Evolutionary conservation across 2,888 invertebrate genomes (phyloP), one percentile per base, ranked within the genome.

Genomic region (Agrotis puta): DNA sequence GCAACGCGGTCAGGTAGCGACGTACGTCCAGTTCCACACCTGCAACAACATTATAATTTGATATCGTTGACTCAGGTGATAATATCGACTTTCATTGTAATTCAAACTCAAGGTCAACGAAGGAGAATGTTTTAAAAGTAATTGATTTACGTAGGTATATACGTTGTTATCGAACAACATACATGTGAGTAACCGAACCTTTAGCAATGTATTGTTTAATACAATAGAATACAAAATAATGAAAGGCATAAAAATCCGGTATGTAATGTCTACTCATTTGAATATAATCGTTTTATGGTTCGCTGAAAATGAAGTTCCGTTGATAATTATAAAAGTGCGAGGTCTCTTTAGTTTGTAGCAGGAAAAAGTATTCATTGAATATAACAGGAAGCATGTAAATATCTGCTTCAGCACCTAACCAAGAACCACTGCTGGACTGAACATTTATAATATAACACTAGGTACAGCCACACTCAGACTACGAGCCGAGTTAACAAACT

Each of bases 21-120:
- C 94, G 94, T 2, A 94, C 90, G 69, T 95, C 95, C 48, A 95
- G 76, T 68, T 95, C 95, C 9, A 95, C 92, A 51, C 95, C 95
- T 95, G 88, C 2, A 71, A 65, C 27, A 39, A 6, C 27, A 67
- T 13, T 13, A 33, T 48, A 20, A 39, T 18, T 50, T 47, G 24
- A 64, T 70, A 78, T 43, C 18, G 2, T 7, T 57, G 64, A 64
- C 57, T 24, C 45, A 9, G n/a, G n/a, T 45, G 14, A 71, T 77
- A 64, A 66, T 33, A 67, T 59, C 39, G 16, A 50, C 16, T 48
- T 70, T 50, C 63, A 61, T 39, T 45, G 18, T 50, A 20, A 63
- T 39, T 58, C 3, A 11, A 54, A 9, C 53, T 71, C 65, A 81
- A 77, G 59, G 81, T 59, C 47, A 14, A 43, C 4, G n/a, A 54